These are phyloP conservation scores for Dendrolimus houi DNA, from an alignment of 2,888 invertebrate species.

Conservation along the genomic window DNA sequence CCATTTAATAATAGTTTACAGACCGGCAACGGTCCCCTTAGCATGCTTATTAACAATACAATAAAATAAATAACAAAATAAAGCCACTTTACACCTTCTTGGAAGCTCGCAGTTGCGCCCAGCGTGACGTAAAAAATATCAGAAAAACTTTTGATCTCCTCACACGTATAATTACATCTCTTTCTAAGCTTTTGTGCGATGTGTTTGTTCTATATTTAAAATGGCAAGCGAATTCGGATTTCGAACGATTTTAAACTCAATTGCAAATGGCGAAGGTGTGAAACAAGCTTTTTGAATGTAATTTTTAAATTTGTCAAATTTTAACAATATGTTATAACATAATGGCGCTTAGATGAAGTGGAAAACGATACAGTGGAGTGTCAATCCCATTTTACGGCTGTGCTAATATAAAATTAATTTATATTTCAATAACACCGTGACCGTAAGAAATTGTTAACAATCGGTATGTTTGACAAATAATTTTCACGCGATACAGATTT, in stretches of 20 bases:
- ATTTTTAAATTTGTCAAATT: constrained; percentile 19
- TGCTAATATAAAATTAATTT: constrained; percentile 71
- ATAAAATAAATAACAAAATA: constrained; percentile 74
- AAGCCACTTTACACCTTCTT: constrained; percentile 74
- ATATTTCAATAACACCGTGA: constrained; percentile 32
- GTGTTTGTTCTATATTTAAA: constrained; percentile 28
- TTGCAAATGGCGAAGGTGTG: background rate
- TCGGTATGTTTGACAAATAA: constrained; percentile 35
- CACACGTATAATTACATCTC: constrained; percentile 31
- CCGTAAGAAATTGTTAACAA: constrained; percentile 17
- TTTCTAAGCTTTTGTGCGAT: constrained; percentile 42
- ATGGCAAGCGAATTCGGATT: constrained; percentile 5
- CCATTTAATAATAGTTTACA: constrained; percentile 72
- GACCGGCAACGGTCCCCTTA: constrained; percentile 51
- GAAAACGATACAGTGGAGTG: constrained; percentile 67
- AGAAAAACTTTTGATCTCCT: constrained; percentile 31
- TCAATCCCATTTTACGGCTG: constrained; percentile 66
- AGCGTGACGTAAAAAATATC: constrained; percentile 28
- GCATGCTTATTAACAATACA: constrained; percentile 75
- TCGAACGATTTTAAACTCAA: constrained; percentile 20
- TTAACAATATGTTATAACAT: constrained; percentile 31
- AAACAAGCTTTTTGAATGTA: background rate
- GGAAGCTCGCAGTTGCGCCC: constrained; percentile 64
- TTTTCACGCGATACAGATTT: constrained; percentile 34
- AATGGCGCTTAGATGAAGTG: constrained; percentile 65